Evolutionary conservation across 2,888 invertebrate genomes (phyloP).

Genomic region (Andricus quercusramuli): DNA sequence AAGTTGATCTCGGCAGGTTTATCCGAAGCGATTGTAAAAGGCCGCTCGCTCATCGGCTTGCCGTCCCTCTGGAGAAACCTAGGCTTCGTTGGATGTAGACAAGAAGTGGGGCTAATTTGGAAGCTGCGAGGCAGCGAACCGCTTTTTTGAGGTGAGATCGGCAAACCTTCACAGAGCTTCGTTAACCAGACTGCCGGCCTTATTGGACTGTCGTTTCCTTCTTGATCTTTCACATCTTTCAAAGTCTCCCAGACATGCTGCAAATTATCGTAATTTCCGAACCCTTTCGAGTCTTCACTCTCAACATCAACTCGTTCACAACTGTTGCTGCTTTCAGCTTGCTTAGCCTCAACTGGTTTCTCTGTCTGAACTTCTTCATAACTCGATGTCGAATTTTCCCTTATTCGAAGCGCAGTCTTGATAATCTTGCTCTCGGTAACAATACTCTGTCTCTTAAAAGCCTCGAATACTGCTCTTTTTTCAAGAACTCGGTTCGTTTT

Average conservation of each 20-base stretch:
- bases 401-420: constrained; percentile 69
- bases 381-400: constrained; percentile 65
- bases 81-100: constrained; percentile 76
- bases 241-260: constrained; percentile 76
- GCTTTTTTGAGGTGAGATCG: constrained; percentile 85
- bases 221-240: constrained; percentile 60
- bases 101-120: constrained; percentile 82
- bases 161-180: constrained; percentile 84
- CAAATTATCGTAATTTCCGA: constrained; percentile 83
- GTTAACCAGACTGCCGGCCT: constrained; percentile 86
- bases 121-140: constrained; percentile 90
- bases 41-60: constrained; percentile 83
- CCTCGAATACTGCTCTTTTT: constrained; percentile 69
- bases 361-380: constrained; percentile 53
- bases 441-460: constrained; percentile 70
- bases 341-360: neutral
- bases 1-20: constrained; percentile 84
- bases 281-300: constrained; percentile 77
- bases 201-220: constrained; percentile 80
- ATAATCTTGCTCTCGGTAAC: constrained; percentile 71
- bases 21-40: constrained; percentile 87
- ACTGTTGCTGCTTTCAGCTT: constrained; percentile 41
- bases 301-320: constrained; percentile 53
- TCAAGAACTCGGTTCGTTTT: constrained; percentile 57
- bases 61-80: constrained; percentile 82